Percentiles rank a stretch among this genome's conserved stretches.
These are phyloP conservation scores for Zophobas morio DNA, from an alignment of 1,140 invertebrate species.

Conservation along the genomic window DNA sequence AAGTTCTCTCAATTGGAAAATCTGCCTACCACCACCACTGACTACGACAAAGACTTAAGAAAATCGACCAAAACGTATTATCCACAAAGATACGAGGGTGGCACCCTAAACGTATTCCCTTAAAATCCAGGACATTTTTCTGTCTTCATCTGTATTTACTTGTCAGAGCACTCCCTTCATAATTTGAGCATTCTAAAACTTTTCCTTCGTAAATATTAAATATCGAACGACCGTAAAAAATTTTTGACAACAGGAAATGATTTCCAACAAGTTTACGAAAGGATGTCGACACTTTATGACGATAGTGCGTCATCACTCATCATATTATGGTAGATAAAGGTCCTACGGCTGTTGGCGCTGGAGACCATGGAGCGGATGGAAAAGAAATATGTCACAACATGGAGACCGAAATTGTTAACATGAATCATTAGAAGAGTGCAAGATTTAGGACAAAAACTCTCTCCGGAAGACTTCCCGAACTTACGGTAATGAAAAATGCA, in stretches of 20 bases:
- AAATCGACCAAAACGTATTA: conserved; percentile 40
- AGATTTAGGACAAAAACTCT: background rate
- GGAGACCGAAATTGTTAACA: no score
- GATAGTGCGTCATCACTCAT: background rate
- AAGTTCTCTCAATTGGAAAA: conserved; percentile 34
- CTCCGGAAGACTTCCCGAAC: background rate
- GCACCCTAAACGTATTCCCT: conserved; percentile 6
- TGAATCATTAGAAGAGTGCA: background rate
- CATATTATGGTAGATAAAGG: background rate
- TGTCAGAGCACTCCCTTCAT: background rate
- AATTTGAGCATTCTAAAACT: background rate
- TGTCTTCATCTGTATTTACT: conserved; percentile 11
- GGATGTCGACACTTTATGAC: conserved; percentile 17
- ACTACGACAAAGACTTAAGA: conserved; percentile 37
- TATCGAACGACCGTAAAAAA: conserved; percentile 8
- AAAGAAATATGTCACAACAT: background rate
- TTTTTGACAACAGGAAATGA: conserved; percentile 11
- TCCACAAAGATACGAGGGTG: conserved; percentile 30
- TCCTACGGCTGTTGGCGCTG: background rate
- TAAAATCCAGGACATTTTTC: conserved; percentile 14
- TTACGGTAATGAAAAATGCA: conserved; percentile 5
- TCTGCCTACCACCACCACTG: conserved; percentile 29
- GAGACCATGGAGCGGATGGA: background rate
- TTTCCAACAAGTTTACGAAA: conserved; percentile 7
- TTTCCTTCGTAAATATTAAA: conserved; percentile 15